Percentiles rank a stretch among this genome's conserved stretches.
Evolutionary conservation across 2,888 invertebrate species (phyloP).

Genomic region (Synanthedon vespiformis): DNA sequence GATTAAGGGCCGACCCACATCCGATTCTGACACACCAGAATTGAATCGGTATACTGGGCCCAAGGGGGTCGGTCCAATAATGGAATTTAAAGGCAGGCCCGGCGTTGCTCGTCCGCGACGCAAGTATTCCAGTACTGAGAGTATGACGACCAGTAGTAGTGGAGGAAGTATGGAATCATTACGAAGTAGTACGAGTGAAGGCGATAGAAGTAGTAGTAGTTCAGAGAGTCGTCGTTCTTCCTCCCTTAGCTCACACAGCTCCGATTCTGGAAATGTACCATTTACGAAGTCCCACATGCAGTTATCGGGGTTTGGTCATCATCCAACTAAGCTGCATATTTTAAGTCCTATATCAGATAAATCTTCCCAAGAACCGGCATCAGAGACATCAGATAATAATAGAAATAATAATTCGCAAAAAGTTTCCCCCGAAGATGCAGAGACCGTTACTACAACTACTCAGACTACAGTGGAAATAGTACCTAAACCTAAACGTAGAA

Average conservation of each 20-base stretch:
- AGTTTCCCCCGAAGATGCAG: constrained; percentile 77
- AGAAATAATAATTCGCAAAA: constrained; percentile 83
- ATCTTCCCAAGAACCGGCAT: constrained; percentile 87
- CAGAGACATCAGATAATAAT: constrained; percentile 85
- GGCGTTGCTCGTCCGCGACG: constrained; percentile 64
- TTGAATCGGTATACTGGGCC: constrained; percentile 67
- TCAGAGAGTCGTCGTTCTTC: constrained; percentile 87
- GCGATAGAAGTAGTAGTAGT: constrained; percentile 86
- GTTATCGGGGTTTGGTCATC: constrained; percentile 77
- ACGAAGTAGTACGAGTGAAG: constrained; percentile 88
- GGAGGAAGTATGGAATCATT: constrained; percentile 90
- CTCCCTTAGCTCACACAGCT: constrained; percentile 87
- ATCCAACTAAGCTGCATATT: constrained; percentile 83
- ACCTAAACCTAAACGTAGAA: constrained; percentile 73
- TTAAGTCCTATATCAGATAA: constrained; percentile 91
- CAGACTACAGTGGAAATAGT: constrained; percentile 62
- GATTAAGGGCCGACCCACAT: constrained; percentile 77
- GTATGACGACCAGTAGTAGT: constrained; percentile 89
- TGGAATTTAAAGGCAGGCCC: constrained; percentile 74
- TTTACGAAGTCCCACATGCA: constrained; percentile 73
- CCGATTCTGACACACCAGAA: constrained; percentile 68
- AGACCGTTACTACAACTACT: constrained; percentile 49
- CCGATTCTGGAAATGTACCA: constrained; percentile 78
- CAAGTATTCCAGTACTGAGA: constrained; percentile 84
- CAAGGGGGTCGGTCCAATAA: constrained; percentile 71